Conservation (phyloP, 2,888 invertebrate genomes). For the Itoplectis maculator region DNA sequence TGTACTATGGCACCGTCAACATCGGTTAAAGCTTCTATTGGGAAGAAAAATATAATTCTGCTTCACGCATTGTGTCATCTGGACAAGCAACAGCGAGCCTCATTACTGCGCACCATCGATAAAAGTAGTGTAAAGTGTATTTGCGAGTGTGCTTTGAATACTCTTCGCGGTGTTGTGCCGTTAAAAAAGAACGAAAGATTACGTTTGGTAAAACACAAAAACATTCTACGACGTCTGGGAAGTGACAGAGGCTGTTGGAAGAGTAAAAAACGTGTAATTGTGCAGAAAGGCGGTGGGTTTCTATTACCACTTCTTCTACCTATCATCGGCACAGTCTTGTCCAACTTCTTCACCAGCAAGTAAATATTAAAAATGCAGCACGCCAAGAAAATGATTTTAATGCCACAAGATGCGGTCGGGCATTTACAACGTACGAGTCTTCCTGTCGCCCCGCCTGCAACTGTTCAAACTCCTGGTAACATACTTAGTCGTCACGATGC, state of each 20-base stretch:
- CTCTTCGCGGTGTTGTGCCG: neutral
- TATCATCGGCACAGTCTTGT: slow-evolving; percentile 4
- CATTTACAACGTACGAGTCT: neutral
- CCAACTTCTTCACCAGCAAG: neutral
- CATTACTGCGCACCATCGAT: slow-evolving; percentile 1
- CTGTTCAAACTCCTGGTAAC: slow-evolving; percentile 27
- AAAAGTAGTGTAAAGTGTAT: neutral
- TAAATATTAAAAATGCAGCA: slow-evolving; percentile 11
- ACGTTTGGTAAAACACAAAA: neutral
- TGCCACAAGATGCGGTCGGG: slow-evolving; percentile 15
- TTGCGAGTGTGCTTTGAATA: neutral
- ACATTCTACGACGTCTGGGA: neutral
- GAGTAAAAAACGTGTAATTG: slow-evolving; percentile 13
- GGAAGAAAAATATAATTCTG: slow-evolving; percentile 6
- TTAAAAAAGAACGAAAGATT: neutral
- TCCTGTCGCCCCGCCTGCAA: neutral
- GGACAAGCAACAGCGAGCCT: neutral
- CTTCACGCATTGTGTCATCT: neutral
- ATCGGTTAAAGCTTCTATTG: slow-evolving; percentile 1
- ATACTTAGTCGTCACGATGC: slow-evolving; percentile 14
- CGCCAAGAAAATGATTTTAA: slow-evolving; percentile 28
- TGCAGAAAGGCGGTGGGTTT: slow-evolving; percentile 6
- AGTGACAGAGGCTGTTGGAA: neutral
- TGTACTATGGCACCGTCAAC: neutral
- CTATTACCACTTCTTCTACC: slow-evolving; percentile 14